Evolutionary conservation across 2,113 vertebrate species (phyloP), one percentile per base, ranked within the genome.

Genomic region (Cephalopholis sonnerati): DNA sequence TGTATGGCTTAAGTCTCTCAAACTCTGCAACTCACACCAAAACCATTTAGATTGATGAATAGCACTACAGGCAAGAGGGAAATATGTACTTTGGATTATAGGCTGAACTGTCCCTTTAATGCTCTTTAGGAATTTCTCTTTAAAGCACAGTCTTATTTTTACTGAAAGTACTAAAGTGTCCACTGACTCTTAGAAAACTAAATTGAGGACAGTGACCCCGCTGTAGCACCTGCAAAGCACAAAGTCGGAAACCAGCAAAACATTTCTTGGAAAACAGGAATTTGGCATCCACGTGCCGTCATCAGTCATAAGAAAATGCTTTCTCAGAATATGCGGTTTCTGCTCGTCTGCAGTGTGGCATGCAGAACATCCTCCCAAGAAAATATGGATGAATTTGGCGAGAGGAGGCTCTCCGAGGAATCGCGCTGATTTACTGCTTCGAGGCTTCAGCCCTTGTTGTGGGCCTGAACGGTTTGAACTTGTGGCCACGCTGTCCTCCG

Each of bases 251-350:
- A 86, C 77, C 7, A 79, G 74, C 65, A 90, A 90, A 89, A 91
- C 88, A 90, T 78, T 92, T 93, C 90, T 64, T 87, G 85, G 89
- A 87, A 93, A 86, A 77, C 66, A 53, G 5, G 36, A 48, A 65
- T 72, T 65, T 70, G 69, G 62, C 77, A 3, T 17, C 24, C 1
- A 44, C 17, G 5, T 15, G 9, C 29, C 0, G 67, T 59, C 66
- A 90, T 86, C 54, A 18, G 27, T 85, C 71, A 68, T 63, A 22
- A 20, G 2, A 88, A 86, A 86, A 73, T 17, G 62, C 87, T 88
- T 84, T 93, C 91, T 92, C 67, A 72, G 89, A 87, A 91, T 88
- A 53, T 74, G 85, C 1, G 50, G 89, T 48, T 84, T 74, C 32
- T 81, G 22, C 54, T 86, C 11, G 39, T 74, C 73, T 78, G 25